Percentiles rank a stretch among this genome's conserved stretches.
These are phyloP conservation scores for Taphrorychus bicolor DNA, from an alignment of 2,888 invertebrate genomes.

Conservation along the genomic window DNA sequence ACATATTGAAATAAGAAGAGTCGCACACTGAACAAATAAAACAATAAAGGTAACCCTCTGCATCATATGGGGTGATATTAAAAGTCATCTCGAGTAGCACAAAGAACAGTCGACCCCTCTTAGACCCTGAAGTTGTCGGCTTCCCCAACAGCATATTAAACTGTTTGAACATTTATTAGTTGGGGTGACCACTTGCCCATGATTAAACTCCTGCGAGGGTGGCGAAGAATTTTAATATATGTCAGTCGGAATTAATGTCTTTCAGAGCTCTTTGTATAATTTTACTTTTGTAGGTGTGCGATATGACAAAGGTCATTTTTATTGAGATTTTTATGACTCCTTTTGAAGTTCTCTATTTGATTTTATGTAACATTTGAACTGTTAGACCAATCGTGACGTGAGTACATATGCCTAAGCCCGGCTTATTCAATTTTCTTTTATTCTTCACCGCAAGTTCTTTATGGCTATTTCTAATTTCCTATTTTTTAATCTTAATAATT, in stretches of 20 bases:
- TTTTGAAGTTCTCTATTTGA: too few species aligned
- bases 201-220: constrained; percentile 52
- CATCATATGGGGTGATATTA: constrained; percentile 27
- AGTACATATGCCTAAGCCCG: too few species aligned
- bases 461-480: too few species aligned
- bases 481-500: too few species aligned
- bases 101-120: constrained; percentile 43
- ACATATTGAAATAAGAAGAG: background rate
- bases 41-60: constrained; percentile 38
- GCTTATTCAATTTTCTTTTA: too few species aligned
- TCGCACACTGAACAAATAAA: constrained; percentile 33
- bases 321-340: background rate
- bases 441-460: too few species aligned
- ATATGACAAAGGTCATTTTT: too few species aligned
- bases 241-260: constrained; percentile 57
- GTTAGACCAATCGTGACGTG: too few species aligned
- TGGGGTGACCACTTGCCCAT: constrained; percentile 58
- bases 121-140: constrained; percentile 44
- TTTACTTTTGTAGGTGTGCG: background rate
- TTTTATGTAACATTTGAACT: too few species aligned
- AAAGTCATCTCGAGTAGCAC: constrained; percentile 41
- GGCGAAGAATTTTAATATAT: constrained; percentile 58
- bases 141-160: constrained; percentile 53
- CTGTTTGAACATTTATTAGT: constrained; percentile 58
- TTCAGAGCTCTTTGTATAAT: constrained; percentile 13